Percentiles rank a stretch among this genome's conserved stretches.
phyloP scores from a whole-genome alignment of 2,797 vertebrate species.

The Australoheros facetus region DNA sequence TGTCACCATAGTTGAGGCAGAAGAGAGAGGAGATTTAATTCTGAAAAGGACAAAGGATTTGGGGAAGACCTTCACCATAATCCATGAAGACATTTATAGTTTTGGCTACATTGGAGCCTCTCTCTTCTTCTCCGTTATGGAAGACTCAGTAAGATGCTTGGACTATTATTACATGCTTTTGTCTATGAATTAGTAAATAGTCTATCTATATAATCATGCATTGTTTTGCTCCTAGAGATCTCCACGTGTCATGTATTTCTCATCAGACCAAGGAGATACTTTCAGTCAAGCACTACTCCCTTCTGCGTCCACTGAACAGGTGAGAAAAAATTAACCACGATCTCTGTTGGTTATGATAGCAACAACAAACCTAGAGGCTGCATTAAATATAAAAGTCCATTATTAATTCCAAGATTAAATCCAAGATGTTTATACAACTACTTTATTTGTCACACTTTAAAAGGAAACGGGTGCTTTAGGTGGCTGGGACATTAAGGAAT shows the following conservation, averaged over 20 bases:
- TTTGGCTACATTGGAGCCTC: constrained; percentile 85
- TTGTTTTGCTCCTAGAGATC: constrained; percentile 67
- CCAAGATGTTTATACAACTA: not conserved
- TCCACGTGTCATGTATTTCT: constrained; percentile 84
- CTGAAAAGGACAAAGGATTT: constrained; percentile 81
- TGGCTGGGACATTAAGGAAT: not conserved
- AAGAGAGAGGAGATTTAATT: constrained; percentile 76
- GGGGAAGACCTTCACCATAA: constrained; percentile 77
- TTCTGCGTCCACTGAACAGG: constrained; percentile 83
- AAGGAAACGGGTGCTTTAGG: not conserved
- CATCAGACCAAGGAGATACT: constrained; percentile 80
- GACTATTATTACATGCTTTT: not conserved
- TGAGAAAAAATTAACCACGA: constrained; percentile 34
- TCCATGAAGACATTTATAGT: constrained; percentile 81
- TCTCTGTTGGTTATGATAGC: not conserved
- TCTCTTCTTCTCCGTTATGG: constrained; percentile 85
- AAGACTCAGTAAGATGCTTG: constrained; percentile 71
- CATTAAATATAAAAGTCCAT: not conserved
- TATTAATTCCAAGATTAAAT: not conserved
- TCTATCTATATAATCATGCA: not conserved
- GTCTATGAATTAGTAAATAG: not conserved
- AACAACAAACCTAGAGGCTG: not conserved
- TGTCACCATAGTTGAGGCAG: constrained; percentile 71
- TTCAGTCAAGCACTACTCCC: constrained; percentile 83
- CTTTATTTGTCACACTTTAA: not conserved